These are phyloP conservation scores for Heliconius ismenius DNA, from an alignment of 2,888 invertebrate species.

Conservation along the genomic window DNA sequence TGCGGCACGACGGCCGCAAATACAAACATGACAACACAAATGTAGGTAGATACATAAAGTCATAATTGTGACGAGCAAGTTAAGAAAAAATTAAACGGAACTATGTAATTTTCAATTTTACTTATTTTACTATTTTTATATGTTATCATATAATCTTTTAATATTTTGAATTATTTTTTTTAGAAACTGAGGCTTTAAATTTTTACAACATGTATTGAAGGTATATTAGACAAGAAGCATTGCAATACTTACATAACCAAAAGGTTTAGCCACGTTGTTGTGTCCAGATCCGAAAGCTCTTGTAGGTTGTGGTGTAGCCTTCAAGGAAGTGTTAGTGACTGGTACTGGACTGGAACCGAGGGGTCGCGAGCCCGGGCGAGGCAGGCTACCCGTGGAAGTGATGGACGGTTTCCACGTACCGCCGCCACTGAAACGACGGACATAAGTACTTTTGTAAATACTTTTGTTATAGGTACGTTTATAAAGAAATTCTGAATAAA, in stretches of 20 bases:
- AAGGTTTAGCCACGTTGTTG: constrained; percentile 94
- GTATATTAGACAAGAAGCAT: not conserved
- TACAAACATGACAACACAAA: not conserved
- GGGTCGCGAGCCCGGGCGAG: constrained; percentile 80
- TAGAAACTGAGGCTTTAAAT: not conserved
- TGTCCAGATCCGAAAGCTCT: constrained; percentile 92
- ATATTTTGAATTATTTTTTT: too few relatives aligned
- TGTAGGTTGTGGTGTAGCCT: constrained; percentile 86
- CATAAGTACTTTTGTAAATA: not conserved
- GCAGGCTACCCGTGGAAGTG: constrained; percentile 89
- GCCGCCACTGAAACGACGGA: constrained; percentile 85
- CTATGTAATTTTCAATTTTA: not conserved
- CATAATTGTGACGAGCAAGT: not conserved
- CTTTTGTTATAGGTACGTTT: too few relatives aligned
- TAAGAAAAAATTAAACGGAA: not conserved
- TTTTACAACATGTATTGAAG: not conserved
- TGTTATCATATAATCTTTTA: not conserved
- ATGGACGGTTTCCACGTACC: constrained; percentile 95
- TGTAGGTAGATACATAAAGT: too few relatives aligned
- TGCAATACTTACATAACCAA: constrained; percentile 78
- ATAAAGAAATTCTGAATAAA: too few relatives aligned
- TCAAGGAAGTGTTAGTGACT: constrained; percentile 93
- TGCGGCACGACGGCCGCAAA: not conserved
- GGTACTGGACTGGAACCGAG: constrained; percentile 83
- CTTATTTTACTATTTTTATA: not conserved